Percentiles rank a stretch among this genome's conserved stretches.
phyloP scores from a whole-genome alignment of 2,888 invertebrate genomes.

The Acanthopleura granulata region DNA sequence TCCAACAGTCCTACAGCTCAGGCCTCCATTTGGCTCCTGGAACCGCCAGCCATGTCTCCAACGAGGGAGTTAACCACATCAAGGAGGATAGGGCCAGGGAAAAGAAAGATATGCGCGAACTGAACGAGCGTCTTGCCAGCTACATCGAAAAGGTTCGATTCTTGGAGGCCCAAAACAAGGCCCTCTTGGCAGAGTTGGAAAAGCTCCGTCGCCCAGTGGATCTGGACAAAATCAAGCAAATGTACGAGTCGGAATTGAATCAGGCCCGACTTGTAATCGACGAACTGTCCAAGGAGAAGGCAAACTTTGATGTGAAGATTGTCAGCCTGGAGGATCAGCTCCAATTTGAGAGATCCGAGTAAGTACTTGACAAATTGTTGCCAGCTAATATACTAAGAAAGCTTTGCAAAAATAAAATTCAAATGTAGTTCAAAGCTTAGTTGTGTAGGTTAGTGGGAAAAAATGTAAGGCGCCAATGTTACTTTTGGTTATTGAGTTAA shows the following conservation, averaged over 20 bases:
- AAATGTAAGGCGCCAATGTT: too few species aligned
- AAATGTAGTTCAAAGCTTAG: too few species aligned
- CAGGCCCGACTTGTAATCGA: constrained; percentile 70
- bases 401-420: too few species aligned
- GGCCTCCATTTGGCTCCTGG: constrained; percentile 31
- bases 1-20: neutral
- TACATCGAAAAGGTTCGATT: constrained; percentile 71
- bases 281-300: constrained; percentile 69
- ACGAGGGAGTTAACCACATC: constrained; percentile 67
- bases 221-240: constrained; percentile 64
- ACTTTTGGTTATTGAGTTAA: too few species aligned
- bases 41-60: constrained; percentile 33
- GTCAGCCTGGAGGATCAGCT: constrained; percentile 70
- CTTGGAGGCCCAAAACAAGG: constrained; percentile 66
- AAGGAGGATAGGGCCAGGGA: constrained; percentile 70
- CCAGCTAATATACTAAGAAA: too few species aligned
- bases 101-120: constrained; percentile 71
- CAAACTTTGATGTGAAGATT: constrained; percentile 69
- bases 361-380: constrained; percentile 27
- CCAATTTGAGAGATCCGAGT: constrained; percentile 51
- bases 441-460: too few species aligned
- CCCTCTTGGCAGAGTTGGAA: constrained; percentile 62
- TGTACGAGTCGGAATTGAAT: constrained; percentile 70
- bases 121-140: constrained; percentile 72
- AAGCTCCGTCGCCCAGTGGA: constrained; percentile 53